These are phyloP conservation scores for Dicrostonyx torquatus DNA, from an alignment of 2,797 vertebrate genomes.

Conservation along the genomic window DNA sequence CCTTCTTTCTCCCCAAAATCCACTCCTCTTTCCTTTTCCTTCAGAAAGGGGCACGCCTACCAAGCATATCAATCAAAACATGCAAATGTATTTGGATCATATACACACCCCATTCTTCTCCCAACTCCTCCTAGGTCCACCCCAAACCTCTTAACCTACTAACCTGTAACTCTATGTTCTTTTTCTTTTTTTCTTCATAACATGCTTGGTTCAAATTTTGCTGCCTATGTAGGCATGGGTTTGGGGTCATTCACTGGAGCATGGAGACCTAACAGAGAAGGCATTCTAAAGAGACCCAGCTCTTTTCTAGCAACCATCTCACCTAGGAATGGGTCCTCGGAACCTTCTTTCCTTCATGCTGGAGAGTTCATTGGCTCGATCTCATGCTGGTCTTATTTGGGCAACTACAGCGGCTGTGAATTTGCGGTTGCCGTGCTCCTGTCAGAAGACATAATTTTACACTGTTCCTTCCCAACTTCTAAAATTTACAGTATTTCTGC, in stretches of 20 bases:
- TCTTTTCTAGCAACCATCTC: neutral
- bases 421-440: neutral
- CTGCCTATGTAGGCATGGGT: neutral
- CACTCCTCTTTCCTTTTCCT: neutral
- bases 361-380: neutral
- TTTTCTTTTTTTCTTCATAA: neutral
- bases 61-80: neutral
- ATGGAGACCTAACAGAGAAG: neutral
- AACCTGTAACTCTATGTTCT: neutral
- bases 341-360: neutral
- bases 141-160: neutral
- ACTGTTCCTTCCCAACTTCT: neutral
- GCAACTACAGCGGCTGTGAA: neutral
- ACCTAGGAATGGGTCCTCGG: neutral
- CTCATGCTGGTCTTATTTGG: neutral
- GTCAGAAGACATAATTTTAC: neutral
- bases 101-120: neutral
- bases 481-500: neutral
- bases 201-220: neutral
- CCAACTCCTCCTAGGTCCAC: neutral
- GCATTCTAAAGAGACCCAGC: neutral
- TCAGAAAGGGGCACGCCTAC: neutral
- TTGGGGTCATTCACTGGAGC: neutral
- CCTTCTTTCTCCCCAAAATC: neutral
- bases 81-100: neutral